Base-by-base conservation (phyloP, 2,888 invertebrate genomes). In the Drymonia ruficornis region DNA sequence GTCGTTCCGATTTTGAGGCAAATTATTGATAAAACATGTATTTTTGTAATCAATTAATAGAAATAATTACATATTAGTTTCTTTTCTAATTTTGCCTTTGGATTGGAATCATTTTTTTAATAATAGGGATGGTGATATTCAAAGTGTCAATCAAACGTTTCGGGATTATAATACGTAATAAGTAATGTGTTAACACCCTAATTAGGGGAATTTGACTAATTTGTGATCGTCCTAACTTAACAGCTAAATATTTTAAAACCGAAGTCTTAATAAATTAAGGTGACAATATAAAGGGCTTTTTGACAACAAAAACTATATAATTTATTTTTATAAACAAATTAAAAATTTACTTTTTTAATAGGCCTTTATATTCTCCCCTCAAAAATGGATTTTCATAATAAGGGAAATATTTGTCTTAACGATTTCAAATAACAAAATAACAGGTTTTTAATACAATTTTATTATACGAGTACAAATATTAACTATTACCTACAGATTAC, bases 91-190 rank as follows among this genome's bases (percentile, higher is more conserved):
- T 18, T 44, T 63, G 67, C 57, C 50, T 65, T 15, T 16, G 58
- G 63, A 36, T 70, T 55, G 63, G 58, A 60, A 61, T 65, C 53
- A 55, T 54, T 71, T 64, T 67, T 54, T 58, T 63, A 58, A 50
- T 65, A 61, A 64, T 62, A 69, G 66, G 60, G 65, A 66, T 75
- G 77, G 77, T 80, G 67, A 76, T 78, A 81, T 91, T 90, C 90
- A 91, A 89, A 91, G 91, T 91, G 91, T 91, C 91, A 91, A 91
- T 91, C 91, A 81, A 85, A 74, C 76, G 76, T 79, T 70, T 76
- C 83, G 83, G 85, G 80, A 9, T 43, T 78, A 67, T 75, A 70
- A 66, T 64, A 63, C 61, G 67, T 58, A 64, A 61, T 62, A 52
- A 28, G 29, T 34, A 81, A 80, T 86, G 81, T 87, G 76, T 84